phyloP scores from a whole-genome alignment of 2,113 vertebrate species.

The Phaethornis superciliosus region DNA sequence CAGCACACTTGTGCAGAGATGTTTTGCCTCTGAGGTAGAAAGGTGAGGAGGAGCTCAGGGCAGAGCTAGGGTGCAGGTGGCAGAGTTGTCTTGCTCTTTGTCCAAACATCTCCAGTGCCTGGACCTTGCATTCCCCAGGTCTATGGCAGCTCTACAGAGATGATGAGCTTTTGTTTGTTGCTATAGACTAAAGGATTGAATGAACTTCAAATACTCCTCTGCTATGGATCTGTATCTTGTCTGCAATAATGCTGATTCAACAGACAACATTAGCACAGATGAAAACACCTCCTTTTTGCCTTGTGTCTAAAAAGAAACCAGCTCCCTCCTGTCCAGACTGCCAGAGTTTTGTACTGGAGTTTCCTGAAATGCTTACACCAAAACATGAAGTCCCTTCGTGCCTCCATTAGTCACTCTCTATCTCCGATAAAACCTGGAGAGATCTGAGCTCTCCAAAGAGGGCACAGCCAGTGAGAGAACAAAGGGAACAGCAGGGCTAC shows the following conservation, averaged over 20 bases:
- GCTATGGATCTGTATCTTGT: neutral
- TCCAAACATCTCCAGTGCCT: neutral
- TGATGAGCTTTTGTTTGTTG: neutral
- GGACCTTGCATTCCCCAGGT: rapidly evolving
- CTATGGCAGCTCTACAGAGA: neutral
- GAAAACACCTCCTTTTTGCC: neutral
- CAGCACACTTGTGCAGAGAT: neutral
- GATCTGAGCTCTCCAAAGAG: constrained; percentile 4
- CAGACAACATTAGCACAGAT: neutral
- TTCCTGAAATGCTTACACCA: neutral
- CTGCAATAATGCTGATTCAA: neutral
- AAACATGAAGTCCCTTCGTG: neutral
- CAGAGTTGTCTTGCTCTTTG: neutral
- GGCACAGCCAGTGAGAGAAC: constrained; percentile 24
- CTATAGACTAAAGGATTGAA: neutral
- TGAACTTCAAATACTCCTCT: neutral
- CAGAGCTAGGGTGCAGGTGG: neutral
- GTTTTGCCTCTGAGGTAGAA: neutral
- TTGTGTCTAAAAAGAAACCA: neutral
- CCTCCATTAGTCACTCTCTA: neutral
- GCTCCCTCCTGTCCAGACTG: neutral
- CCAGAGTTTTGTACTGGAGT: neutral
- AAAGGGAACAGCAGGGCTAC: constrained; percentile 31
- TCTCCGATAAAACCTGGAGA: neutral
- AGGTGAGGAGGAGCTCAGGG: neutral